Evolutionary conservation across 1,140 invertebrate genomes (phyloP).

Genomic region (Homarus americanus): DNA sequence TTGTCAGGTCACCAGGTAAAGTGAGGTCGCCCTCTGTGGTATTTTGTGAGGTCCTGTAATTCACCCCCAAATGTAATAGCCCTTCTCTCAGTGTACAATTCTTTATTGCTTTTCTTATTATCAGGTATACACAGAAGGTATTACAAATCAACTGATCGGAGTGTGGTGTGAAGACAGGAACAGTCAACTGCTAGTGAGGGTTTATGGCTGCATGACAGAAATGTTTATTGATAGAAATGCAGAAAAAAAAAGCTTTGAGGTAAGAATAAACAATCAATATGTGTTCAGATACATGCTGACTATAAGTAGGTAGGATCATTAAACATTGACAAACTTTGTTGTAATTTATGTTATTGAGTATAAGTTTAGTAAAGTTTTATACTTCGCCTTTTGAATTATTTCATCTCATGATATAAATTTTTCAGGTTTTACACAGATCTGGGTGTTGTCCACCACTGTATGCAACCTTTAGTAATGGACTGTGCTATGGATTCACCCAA

Average conservation of each 20-base stretch:
- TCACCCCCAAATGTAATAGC: too few relatives aligned
- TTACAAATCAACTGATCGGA: constrained; percentile 95
- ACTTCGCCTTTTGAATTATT: too few relatives aligned
- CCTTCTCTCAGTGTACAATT: too few relatives aligned
- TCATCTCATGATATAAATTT: neutral
- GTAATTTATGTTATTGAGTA: too few relatives aligned
- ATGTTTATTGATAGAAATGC: constrained; percentile 92
- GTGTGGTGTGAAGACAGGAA: constrained; percentile 83
- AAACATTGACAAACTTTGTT: too few relatives aligned
- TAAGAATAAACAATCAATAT: constrained; percentile 75
- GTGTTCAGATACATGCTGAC: neutral
- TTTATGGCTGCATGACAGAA: constrained; percentile 97
- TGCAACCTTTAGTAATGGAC: constrained; percentile 39
- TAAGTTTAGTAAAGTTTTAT: too few relatives aligned
- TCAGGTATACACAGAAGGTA: constrained; percentile 95
- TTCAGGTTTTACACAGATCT: constrained; percentile 50
- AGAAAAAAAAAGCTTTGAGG: constrained; percentile 86
- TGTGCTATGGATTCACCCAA: constrained; percentile 41
- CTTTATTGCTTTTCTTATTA: too few relatives aligned
- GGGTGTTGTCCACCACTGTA: constrained; percentile 29
- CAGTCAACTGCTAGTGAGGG: constrained; percentile 90
- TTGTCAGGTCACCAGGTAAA: too few relatives aligned
- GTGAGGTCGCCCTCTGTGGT: too few relatives aligned
- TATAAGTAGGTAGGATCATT: constrained; percentile 6
- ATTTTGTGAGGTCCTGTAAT: too few relatives aligned